Evolutionary conservation across 2,888 invertebrate species (phyloP).

Genomic region (Melangyna quadrimaculata): DNA sequence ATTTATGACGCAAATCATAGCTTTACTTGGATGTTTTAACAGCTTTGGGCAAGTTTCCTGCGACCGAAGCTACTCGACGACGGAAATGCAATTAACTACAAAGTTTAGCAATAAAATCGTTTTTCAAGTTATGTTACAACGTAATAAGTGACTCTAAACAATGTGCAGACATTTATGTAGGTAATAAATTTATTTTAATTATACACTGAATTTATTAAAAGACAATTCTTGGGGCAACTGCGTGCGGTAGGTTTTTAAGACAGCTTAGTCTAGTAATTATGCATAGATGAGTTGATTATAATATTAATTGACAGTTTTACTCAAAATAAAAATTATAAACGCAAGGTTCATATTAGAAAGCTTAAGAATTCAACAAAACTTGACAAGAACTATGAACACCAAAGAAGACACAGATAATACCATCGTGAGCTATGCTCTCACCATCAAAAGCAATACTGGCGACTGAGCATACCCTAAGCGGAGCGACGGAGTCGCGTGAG

Average conservation of each 20-base stretch:
- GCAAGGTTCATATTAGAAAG: no score
- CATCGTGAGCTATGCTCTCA: no score
- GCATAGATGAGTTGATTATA: no score
- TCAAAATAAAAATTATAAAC: no score
- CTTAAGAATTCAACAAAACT: no score
- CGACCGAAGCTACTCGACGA: no score
- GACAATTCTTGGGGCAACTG: background rate
- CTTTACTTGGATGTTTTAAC: background rate
- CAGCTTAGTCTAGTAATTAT: background rate
- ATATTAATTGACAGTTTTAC: no score
- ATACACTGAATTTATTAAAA: background rate
- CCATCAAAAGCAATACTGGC: no score
- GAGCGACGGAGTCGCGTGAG: no score
- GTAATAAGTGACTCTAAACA: background rate
- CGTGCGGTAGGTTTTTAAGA: background rate
- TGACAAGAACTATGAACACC: no score
- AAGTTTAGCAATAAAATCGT: constrained; percentile 17
- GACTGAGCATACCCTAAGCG: no score
- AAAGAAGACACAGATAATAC: no score
- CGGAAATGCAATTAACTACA: constrained; percentile 15
- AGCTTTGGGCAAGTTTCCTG: background rate
- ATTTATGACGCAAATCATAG: constrained; percentile 21
- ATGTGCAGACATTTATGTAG: background rate
- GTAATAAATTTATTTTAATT: constrained; percentile 8
- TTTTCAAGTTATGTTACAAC: background rate